Percentiles rank a stretch among this genome's conserved stretches.
These are phyloP conservation scores for Morpho deidamia DNA, from an alignment of 2,888 invertebrate species.

Conservation along the genomic window DNA sequence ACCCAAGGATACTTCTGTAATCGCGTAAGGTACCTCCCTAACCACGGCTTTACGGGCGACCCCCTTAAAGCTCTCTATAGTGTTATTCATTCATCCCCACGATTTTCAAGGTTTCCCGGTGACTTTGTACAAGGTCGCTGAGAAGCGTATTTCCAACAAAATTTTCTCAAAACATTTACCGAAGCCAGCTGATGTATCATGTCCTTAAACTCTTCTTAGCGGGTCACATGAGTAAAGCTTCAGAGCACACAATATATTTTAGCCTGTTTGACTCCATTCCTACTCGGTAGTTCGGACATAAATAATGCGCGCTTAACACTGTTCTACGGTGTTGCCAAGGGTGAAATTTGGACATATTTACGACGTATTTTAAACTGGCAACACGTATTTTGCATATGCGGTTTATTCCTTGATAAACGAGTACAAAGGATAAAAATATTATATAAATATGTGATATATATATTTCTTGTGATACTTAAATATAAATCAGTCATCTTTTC, in stretches of 20 bases:
- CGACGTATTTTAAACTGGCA: conserved; percentile 25
- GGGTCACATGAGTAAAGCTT: conserved; percentile 22
- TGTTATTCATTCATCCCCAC: too few relatives aligned
- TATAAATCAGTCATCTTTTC: background rate
- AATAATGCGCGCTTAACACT: conserved; percentile 28
- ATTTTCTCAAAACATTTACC: background rate
- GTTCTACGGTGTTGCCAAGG: conserved; percentile 20
- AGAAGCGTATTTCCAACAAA: too few relatives aligned
- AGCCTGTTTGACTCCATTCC: conserved; percentile 28
- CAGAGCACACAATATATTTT: conserved; percentile 30
- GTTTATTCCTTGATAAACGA: conserved; percentile 8
- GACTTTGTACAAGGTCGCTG: background rate
- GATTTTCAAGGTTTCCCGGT: too few relatives aligned
- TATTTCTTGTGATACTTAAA: background rate
- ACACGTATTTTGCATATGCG: conserved; percentile 23
- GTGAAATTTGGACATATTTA: conserved; percentile 27
- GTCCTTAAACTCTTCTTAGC: conserved; percentile 11
- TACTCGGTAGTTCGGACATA: conserved; percentile 23
- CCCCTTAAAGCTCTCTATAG: too few relatives aligned
- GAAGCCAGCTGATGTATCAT: background rate
- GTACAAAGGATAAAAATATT: background rate
- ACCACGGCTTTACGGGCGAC: too few relatives aligned
- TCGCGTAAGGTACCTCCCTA: too few relatives aligned
- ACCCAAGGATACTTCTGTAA: too few relatives aligned
- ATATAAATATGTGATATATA: too few relatives aligned